Conservation (phyloP, 2,797 vertebrate genomes). For the Pipistrellus pipistrellus region DNA sequence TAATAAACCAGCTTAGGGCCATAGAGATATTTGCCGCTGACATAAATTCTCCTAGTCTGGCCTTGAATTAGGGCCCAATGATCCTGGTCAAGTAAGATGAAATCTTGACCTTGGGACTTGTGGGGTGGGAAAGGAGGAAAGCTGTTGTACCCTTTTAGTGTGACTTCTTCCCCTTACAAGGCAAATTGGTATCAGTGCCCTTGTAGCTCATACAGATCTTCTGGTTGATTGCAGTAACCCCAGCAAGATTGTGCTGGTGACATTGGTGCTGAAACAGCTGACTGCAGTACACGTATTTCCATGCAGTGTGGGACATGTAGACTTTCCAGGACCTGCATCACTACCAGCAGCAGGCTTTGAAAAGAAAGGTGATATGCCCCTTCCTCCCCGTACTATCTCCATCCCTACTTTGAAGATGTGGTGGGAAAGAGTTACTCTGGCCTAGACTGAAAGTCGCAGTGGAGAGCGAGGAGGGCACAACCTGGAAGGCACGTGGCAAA, state of each 20-base stretch:
- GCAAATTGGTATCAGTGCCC: background rate
- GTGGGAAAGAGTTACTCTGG: background rate
- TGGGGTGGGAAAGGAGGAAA: background rate
- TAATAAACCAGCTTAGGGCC: background rate
- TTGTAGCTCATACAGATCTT: background rate
- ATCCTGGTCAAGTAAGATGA: background rate
- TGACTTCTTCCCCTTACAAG: background rate
- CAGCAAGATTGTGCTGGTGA: background rate
- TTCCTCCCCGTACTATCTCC: background rate
- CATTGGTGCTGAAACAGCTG: background rate
- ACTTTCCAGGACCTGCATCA: background rate
- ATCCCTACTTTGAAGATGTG: background rate
- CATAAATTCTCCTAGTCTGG: background rate
- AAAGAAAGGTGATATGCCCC: background rate
- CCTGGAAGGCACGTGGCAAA: background rate
- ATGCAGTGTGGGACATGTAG: background rate
- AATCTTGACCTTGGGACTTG: background rate
- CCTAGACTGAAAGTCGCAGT: background rate
- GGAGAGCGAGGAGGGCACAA: too few relatives aligned
- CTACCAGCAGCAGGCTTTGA: background rate
- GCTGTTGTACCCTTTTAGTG: background rate
- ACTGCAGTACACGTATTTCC: background rate
- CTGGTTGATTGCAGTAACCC: background rate
- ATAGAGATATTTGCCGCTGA: background rate
- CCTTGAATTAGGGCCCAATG: background rate